Percentiles rank a stretch among this genome's conserved stretches.
These are phyloP conservation scores for Abrostola triplasia DNA, from an alignment of 2,888 invertebrate species.

Conservation along the genomic window DNA sequence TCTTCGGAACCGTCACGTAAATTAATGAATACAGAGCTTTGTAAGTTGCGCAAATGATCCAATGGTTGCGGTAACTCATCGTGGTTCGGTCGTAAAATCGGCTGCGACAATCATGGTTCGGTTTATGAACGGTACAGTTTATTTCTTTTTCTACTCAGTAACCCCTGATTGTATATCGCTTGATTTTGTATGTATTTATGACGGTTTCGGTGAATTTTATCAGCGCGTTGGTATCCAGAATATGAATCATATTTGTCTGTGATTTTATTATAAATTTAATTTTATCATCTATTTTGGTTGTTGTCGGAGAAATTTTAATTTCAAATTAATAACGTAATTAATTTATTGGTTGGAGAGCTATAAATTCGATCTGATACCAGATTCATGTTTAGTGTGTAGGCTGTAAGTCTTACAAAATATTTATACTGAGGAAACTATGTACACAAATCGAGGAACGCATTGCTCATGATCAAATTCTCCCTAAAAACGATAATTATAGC, in stretches of 20 bases:
- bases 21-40: slow-evolving; percentile 77
- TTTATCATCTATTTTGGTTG: too few species aligned
- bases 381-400: too few species aligned
- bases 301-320: too few species aligned
- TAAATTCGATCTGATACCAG: too few species aligned
- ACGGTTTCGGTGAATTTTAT: slow-evolving; percentile 24
- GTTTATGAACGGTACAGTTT: slow-evolving; percentile 35
- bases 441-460: too few species aligned
- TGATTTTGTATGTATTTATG: slow-evolving; percentile 38
- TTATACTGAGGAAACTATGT: too few species aligned
- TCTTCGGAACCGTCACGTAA: slow-evolving; percentile 77
- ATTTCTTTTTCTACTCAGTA: slow-evolving; percentile 48
- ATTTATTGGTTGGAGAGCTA: too few species aligned
- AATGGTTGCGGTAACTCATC: slow-evolving; percentile 66
- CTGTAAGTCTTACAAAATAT: too few species aligned
- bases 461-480: too few species aligned
- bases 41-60: slow-evolving; percentile 69
- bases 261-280: too few species aligned
- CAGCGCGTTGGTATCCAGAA: slow-evolving; percentile 6
- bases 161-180: slow-evolving; percentile 27
- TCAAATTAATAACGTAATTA: too few species aligned
- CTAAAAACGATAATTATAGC: too few species aligned
- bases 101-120: slow-evolving; percentile 53
- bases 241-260: slow-evolving; percentile 7
- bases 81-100: slow-evolving; percentile 66